phyloP scores from a whole-genome alignment of 2,797 vertebrate species.

The Sebastes dallii region DNA sequence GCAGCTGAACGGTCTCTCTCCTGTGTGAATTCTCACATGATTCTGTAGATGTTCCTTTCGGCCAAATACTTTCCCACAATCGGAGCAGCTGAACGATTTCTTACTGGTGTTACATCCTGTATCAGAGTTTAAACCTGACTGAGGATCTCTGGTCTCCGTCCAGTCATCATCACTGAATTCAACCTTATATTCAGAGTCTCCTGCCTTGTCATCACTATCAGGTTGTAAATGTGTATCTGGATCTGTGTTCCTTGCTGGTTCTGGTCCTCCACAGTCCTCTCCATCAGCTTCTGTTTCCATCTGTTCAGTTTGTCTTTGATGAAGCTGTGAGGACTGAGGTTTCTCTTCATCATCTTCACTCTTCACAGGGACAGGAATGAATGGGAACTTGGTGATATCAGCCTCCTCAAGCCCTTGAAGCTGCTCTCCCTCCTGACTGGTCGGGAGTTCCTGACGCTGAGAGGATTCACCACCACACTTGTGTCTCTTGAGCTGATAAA shows the following conservation, averaged over 20 bases:
- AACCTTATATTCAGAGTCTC: background rate
- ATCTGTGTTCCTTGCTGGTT: background rate
- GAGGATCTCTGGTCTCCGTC: background rate
- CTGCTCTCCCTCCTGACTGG: background rate
- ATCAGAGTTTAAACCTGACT: background rate
- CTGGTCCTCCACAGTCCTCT: too few species aligned
- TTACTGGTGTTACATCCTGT: background rate
- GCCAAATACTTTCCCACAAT: constrained; percentile 14
- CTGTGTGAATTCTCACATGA: constrained; percentile 7
- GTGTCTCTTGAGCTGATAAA: constrained; percentile 31
- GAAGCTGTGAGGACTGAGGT: constrained; percentile 5
- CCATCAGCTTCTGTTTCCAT: too few species aligned
- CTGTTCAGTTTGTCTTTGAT: too few species aligned
- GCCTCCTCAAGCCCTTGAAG: too few species aligned
- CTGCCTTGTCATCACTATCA: background rate
- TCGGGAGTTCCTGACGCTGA: background rate
- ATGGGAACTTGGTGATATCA: too few species aligned
- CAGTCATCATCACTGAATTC: background rate
- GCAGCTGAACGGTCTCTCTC: constrained; percentile 25
- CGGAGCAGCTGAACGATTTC: constrained; percentile 13
- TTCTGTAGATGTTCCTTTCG: constrained; percentile 17
- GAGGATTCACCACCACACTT: background rate
- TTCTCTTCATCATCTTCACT: background rate
- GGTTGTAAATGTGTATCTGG: background rate
- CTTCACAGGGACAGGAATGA: too few species aligned